Conservation (phyloP, 2,888 invertebrate genomes). For the Hydrotaea diabolus region DNA sequence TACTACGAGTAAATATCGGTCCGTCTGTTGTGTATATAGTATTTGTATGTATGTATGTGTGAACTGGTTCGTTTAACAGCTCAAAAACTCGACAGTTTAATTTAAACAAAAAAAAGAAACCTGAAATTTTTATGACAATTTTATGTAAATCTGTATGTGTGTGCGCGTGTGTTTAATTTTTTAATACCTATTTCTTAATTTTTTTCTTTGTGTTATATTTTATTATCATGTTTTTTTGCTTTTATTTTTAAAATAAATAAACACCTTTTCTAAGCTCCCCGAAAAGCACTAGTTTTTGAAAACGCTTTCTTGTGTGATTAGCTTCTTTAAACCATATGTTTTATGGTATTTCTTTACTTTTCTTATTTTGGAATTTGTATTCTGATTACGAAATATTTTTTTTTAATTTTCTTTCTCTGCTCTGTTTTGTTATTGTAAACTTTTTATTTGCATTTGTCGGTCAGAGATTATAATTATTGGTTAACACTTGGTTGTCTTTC, state of each 20-base stretch:
- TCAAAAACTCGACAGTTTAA: conserved; percentile 11
- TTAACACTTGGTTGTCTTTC: conserved; percentile 2
- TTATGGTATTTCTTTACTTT: conserved; percentile 40
- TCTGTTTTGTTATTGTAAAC: conserved; percentile 8
- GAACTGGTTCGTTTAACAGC: conserved; percentile 32
- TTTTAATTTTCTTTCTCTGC: neutral
- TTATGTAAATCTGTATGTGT: neutral
- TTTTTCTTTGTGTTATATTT: conserved; percentile 2
- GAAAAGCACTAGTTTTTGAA: neutral
- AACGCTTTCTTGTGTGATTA: neutral
- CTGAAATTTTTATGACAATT: conserved; percentile 6
- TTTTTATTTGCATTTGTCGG: conserved; percentile 6
- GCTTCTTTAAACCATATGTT: conserved; percentile 10
- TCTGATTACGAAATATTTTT: conserved; percentile 6
- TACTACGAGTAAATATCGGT: neutral
- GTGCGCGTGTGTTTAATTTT: neutral
- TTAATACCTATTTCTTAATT: neutral
- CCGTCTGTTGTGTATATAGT: neutral
- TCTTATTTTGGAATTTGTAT: conserved; percentile 22
- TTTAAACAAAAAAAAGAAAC: neutral
- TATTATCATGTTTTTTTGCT: conserved; percentile 11
- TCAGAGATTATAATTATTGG: neutral
- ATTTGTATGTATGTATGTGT: neutral
- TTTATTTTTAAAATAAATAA: neutral
- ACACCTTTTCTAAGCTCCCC: too few relatives aligned